phyloP scores from a whole-genome alignment of 30 jellyfish, hydroid and myxozoan genomes.

The Hydractinia symbiolongicarpus region DNA sequence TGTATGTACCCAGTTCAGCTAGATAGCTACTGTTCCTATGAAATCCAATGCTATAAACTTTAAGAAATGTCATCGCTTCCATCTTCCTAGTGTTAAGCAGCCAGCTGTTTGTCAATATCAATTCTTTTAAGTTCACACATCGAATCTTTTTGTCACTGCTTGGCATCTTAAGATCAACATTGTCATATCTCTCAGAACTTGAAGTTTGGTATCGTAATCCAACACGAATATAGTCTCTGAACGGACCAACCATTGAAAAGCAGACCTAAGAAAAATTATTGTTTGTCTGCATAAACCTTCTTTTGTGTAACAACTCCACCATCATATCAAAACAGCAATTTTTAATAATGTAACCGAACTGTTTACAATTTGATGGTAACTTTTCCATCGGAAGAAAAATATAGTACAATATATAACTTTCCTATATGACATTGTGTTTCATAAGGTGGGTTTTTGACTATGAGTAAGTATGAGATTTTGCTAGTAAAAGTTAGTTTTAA shows the following conservation, averaged over 20 bases:
- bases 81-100: not conserved
- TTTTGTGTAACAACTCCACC: not conserved
- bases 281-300: not conserved
- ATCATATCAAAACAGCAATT: not conserved
- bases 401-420: too few species aligned
- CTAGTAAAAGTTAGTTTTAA: too few species aligned
- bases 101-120: not conserved
- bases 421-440: too few species aligned
- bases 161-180: not conserved
- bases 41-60: not conserved
- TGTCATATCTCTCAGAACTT: not conserved
- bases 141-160: not conserved
- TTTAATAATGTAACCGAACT: not conserved
- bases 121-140: not conserved
- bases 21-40: not conserved
- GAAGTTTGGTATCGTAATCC: not conserved
- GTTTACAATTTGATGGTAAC: too few species aligned
- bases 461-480: too few species aligned
- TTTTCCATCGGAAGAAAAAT: too few species aligned
- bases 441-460: too few species aligned
- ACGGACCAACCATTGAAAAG: conserved; percentile 14
- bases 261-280: not conserved
- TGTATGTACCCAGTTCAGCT: not conserved
- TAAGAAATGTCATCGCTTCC: not conserved
- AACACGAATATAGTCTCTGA: not conserved